Percentiles rank a stretch among this genome's conserved stretches.
Evolutionary conservation across 2,888 invertebrate genomes (phyloP).

Genomic region (Kryphioiulus occultus): DNA sequence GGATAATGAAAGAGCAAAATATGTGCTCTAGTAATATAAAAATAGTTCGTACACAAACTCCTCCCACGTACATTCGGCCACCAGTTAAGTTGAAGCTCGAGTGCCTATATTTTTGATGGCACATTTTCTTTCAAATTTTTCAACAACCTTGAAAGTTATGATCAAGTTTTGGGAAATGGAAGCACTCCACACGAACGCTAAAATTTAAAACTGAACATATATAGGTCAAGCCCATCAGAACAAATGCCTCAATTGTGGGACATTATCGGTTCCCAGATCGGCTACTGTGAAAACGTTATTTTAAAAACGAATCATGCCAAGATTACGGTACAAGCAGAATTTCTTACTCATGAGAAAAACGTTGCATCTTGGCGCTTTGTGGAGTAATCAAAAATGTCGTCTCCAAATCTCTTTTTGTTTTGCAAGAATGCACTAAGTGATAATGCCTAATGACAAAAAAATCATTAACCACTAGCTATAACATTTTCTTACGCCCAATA

Average conservation of each 20-base stretch:
- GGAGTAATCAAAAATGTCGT: background rate
- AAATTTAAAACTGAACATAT: background rate
- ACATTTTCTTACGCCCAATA: too few relatives aligned
- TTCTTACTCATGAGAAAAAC: background rate
- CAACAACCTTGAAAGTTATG: background rate
- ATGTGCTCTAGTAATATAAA: conserved; percentile 20
- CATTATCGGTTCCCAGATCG: background rate
- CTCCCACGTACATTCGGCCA: background rate
- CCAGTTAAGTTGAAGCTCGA: conserved; percentile 10
- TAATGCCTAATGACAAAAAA: too few relatives aligned
- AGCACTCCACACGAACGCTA: background rate
- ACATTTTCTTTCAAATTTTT: background rate
- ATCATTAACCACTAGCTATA: too few relatives aligned
- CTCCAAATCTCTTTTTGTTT: too few relatives aligned
- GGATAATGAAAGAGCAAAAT: conserved; percentile 25
- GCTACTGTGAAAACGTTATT: background rate
- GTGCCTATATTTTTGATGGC: background rate
- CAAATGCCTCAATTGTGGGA: too few relatives aligned
- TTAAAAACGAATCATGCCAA: background rate
- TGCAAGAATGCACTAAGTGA: too few relatives aligned
- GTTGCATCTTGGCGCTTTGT: background rate
- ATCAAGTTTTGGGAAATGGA: background rate
- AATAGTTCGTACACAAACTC: conserved; percentile 31
- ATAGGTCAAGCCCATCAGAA: background rate
- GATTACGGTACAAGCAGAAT: background rate